Conservation (phyloP, 2,888 invertebrate species). For the Drepanosiphum platanoidis region DNA sequence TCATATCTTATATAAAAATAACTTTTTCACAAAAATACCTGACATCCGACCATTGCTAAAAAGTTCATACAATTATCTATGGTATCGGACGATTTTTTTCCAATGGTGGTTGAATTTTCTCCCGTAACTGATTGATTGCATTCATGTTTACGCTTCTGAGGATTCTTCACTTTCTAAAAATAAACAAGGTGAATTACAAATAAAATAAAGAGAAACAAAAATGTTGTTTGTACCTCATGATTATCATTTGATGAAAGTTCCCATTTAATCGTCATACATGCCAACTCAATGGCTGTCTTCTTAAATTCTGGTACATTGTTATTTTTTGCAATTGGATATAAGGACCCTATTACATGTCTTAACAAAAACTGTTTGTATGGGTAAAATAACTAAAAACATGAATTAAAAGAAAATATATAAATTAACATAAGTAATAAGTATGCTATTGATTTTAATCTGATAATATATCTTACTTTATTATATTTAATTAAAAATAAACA, state of each 20-base stretch:
- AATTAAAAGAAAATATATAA: neutral
- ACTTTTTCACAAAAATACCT: conserved; percentile 1
- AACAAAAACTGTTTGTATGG: conserved; percentile 43
- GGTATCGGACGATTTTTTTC: conserved; percentile 34
- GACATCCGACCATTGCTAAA: conserved; percentile 56
- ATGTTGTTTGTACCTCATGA: conserved; percentile 20
- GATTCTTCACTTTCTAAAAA: neutral
- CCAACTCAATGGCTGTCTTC: conserved; percentile 47
- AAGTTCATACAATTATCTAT: conserved; percentile 51
- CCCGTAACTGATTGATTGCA: neutral
- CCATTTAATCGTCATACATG: conserved; percentile 54
- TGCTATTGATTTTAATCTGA: neutral
- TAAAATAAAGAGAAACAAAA: neutral
- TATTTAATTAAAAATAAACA: conserved; percentile 49
- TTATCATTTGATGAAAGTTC: conserved; percentile 7
- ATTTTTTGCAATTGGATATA: conserved; percentile 53
- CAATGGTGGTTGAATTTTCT: neutral
- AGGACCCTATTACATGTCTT: conserved; percentile 25
- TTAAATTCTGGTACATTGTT: conserved; percentile 54
- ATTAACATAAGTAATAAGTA: neutral
- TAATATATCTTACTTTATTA: conserved; percentile 36
- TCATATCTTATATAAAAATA: neutral
- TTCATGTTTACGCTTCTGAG: conserved; percentile 21
- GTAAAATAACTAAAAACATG: conserved; percentile 41
- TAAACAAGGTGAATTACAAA: neutral